Percentiles rank a stretch among this genome's conserved stretches.
Evolutionary conservation across 2,888 invertebrate species (phyloP).

Genomic region (Lasioglossum oenotherae): DNA sequence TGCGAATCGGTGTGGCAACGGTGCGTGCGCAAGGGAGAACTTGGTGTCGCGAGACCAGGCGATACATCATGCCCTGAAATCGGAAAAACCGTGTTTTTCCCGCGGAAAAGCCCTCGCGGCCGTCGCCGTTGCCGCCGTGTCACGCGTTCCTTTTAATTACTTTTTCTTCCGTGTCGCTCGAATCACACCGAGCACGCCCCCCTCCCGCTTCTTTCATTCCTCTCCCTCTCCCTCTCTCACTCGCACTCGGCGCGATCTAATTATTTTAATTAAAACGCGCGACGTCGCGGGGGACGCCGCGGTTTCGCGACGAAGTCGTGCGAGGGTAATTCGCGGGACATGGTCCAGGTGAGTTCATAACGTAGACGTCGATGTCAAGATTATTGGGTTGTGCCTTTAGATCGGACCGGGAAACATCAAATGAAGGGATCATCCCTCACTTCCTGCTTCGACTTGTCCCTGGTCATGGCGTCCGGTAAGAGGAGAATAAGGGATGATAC

Average conservation of each 20-base stretch:
- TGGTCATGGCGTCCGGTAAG: background rate
- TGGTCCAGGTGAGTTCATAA: background rate
- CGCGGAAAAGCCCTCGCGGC: constrained; percentile 47
- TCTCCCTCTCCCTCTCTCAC: background rate
- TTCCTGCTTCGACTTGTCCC: background rate
- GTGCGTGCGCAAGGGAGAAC: constrained; percentile 19
- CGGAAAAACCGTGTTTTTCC: constrained; percentile 45
- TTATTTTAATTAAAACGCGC: constrained; percentile 58
- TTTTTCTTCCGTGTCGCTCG: constrained; percentile 53
- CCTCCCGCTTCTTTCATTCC: background rate
- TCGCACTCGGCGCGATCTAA: constrained; percentile 39
- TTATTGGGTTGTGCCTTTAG: background rate
- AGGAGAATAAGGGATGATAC: background rate
- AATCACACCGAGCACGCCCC: constrained; percentile 34
- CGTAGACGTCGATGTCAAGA: background rate
- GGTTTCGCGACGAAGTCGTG: constrained; percentile 12
- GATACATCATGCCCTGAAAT: constrained; percentile 47
- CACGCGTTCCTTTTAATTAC: constrained; percentile 58
- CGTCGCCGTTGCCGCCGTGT: constrained; percentile 17
- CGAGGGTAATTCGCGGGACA: constrained; percentile 11
- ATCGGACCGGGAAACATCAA: background rate
- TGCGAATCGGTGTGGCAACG: constrained; percentile 35
- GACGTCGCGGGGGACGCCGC: constrained; percentile 20
- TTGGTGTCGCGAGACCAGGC: constrained; percentile 6
- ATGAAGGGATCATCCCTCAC: background rate